phyloP scores from a whole-genome alignment of 2,888 invertebrate genomes.

The Carpatolechia fugitivella region DNA sequence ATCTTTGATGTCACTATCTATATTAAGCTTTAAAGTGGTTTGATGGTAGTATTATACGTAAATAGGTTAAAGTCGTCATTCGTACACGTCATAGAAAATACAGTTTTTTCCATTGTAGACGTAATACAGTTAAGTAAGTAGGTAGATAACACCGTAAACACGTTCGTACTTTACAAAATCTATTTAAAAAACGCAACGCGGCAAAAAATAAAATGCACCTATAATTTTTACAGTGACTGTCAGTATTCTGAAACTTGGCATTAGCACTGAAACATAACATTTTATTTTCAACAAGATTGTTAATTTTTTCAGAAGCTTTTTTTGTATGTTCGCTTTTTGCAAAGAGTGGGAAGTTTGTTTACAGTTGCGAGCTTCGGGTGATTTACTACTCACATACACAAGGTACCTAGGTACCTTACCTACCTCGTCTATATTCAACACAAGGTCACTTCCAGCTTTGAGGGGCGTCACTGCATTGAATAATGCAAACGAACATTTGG shows the following conservation, averaged over 20 bases:
- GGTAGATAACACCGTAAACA: too few species aligned
- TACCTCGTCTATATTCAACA: slow-evolving; percentile 36
- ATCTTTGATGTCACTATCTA: background rate
- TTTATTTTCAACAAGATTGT: slow-evolving; percentile 51
- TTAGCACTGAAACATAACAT: slow-evolving; percentile 41
- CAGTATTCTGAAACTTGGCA: slow-evolving; percentile 24
- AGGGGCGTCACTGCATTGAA: slow-evolving; percentile 28
- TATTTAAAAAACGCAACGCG: background rate
- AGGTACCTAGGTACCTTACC: slow-evolving; percentile 38
- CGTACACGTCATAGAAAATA: background rate
- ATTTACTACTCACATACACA: slow-evolving; percentile 48
- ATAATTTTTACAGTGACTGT: background rate
- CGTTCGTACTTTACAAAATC: background rate
- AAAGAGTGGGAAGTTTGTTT: slow-evolving; percentile 59
- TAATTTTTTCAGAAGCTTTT: slow-evolving; percentile 41
- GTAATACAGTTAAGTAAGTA: too few species aligned
- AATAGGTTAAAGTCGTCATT: background rate
- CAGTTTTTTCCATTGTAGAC: background rate
- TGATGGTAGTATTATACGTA: background rate
- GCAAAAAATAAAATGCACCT: background rate
- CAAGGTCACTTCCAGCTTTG: slow-evolving; percentile 54
- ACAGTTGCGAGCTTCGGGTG: slow-evolving; percentile 51
- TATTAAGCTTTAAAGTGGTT: background rate
- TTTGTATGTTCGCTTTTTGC: slow-evolving; percentile 46
- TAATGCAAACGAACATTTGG: background rate